A percentile compares a stretch with the other conserved stretches of the same genome.
phyloP scores from a whole-genome alignment of 2,888 invertebrate genomes.

The Himalopsyche anomala region DNA sequence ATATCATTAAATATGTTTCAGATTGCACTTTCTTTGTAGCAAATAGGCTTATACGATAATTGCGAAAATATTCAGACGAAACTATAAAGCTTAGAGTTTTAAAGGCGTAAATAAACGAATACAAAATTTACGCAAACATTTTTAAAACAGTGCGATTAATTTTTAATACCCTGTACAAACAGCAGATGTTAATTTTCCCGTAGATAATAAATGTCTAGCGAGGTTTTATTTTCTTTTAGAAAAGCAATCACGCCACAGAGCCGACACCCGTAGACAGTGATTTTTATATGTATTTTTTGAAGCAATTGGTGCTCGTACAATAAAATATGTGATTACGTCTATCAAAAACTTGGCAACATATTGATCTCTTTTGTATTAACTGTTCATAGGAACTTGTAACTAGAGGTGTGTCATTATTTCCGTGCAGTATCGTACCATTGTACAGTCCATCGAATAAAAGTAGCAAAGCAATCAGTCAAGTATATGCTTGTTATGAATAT shows the following conservation, averaged over 20 bases:
- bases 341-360: conserved; percentile 18
- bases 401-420: conserved; percentile 5
- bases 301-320: conserved; percentile 6
- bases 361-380: conserved; percentile 38
- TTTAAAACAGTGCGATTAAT: too few relatives aligned
- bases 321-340: conserved; percentile 40
- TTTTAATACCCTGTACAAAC: not conserved
- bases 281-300: not conserved
- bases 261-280: not conserved
- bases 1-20: too few relatives aligned
- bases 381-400: not conserved
- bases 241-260: conserved; percentile 23
- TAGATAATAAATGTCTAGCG: not conserved
- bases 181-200: conserved; percentile 39
- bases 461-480: not conserved
- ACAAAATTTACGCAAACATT: too few relatives aligned
- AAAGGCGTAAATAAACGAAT: too few relatives aligned
- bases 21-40: too few relatives aligned
- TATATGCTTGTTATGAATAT: too few relatives aligned
- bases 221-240: conserved; percentile 22
- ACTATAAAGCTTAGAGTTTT: too few relatives aligned
- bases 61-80: too few relatives aligned
- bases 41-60: too few relatives aligned
- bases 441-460: not conserved
- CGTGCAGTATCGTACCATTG: conserved; percentile 35